phyloP scores from a whole-genome alignment of 2,797 vertebrate genomes.

The Protonibea diacanthus region DNA sequence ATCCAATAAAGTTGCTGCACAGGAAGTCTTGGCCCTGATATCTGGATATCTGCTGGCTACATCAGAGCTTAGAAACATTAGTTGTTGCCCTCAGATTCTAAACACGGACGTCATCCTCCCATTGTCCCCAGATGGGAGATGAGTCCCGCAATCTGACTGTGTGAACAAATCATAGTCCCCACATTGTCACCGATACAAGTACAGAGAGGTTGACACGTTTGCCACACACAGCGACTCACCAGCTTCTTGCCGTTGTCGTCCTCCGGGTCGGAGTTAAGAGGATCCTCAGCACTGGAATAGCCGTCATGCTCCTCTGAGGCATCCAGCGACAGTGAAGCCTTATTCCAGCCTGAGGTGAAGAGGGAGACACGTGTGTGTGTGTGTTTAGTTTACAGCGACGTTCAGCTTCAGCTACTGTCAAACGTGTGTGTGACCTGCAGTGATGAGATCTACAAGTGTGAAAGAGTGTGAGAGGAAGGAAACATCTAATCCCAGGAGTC shows the following conservation, averaged over 20 bases:
- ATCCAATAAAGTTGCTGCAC: no score
- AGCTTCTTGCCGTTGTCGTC: constrained; percentile 92
- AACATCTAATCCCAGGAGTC: constrained; percentile 47
- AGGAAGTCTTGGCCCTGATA: no score
- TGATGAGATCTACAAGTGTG: constrained; percentile 19
- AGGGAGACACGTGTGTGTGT: background rate
- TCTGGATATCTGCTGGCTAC: no score
- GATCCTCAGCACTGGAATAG: constrained; percentile 96
- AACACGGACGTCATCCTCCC: no score
- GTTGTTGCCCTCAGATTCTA: no score
- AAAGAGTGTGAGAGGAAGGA: constrained; percentile 25
- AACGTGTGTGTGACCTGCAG: background rate
- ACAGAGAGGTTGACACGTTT: background rate
- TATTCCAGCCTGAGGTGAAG: constrained; percentile 90
- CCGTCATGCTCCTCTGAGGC: constrained; percentile 93
- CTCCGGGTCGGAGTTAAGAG: constrained; percentile 94
- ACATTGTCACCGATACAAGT: background rate
- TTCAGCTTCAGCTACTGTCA: background rate
- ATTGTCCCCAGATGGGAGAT: background rate
- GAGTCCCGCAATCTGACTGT: background rate
- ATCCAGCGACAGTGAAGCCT: constrained; percentile 90
- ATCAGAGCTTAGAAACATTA: no score
- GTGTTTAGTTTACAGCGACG: constrained; percentile 6
- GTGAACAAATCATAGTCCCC: background rate
- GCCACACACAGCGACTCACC: constrained; percentile 81